Percentiles rank a stretch among this genome's conserved stretches.
phyloP scores from a whole-genome alignment of 2,888 invertebrate species.

The Phalera bucephala region DNA sequence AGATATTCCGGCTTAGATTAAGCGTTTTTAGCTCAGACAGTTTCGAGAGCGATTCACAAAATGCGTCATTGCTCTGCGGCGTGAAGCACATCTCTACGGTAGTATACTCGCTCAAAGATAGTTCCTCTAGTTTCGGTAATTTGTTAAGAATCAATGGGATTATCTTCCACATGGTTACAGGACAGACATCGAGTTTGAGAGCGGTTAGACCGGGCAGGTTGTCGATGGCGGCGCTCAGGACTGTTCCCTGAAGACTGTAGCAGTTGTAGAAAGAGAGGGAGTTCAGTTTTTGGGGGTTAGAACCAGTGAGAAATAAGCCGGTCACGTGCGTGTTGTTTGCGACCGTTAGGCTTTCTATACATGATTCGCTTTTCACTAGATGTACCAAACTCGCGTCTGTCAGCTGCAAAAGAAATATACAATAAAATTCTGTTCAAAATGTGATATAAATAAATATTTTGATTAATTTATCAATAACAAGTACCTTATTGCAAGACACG shows the following conservation, averaged over 20 bases:
- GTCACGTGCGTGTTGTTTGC: slow-evolving; percentile 71
- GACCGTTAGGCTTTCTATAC: slow-evolving; percentile 57
- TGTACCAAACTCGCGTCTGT: slow-evolving; percentile 68
- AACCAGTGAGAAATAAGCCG: slow-evolving; percentile 63
- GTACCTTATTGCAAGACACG: slow-evolving; percentile 73
- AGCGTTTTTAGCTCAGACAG: slow-evolving; percentile 70
- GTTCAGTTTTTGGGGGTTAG: slow-evolving; percentile 47
- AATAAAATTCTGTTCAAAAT: neutral
- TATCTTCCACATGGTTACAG: slow-evolving; percentile 64
- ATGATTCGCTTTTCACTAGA: slow-evolving; percentile 60
- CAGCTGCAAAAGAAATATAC: slow-evolving; percentile 54
- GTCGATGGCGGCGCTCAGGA: slow-evolving; percentile 59
- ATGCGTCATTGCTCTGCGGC: slow-evolving; percentile 48
- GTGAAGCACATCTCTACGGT: slow-evolving; percentile 41
- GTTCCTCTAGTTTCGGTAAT: slow-evolving; percentile 56
- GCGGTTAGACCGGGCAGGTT: slow-evolving; percentile 53
- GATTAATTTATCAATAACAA: neutral
- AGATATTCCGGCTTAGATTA: slow-evolving; percentile 67
- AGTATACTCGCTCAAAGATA: slow-evolving; percentile 66
- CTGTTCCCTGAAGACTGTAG: slow-evolving; percentile 67
- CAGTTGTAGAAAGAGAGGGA: slow-evolving; percentile 69
- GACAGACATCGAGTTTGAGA: slow-evolving; percentile 62
- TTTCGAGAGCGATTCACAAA: slow-evolving; percentile 59
- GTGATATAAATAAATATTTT: neutral
- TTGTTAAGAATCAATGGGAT: slow-evolving; percentile 60